A percentile compares a stretch with the other conserved stretches of the same genome.
Conservation (phyloP, 1,140 invertebrate species). For the Nylanderia fulva region DNA sequence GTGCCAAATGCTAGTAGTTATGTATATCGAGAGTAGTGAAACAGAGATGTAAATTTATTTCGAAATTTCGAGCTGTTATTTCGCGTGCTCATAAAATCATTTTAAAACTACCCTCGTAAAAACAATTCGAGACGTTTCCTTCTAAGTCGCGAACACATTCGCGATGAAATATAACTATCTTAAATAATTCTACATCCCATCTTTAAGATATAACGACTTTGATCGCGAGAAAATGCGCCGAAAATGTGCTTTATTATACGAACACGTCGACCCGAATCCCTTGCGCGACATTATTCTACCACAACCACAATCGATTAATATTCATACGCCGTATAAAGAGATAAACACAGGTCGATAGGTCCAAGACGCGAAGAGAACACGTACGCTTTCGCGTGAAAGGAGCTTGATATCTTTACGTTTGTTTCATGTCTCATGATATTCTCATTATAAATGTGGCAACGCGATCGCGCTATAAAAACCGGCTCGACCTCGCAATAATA, state of each 20-base stretch:
- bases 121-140: constrained; percentile 82
- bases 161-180: constrained; percentile 68
- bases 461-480: constrained; percentile 3
- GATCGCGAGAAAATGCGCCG: constrained; percentile 58
- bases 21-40: constrained; percentile 83
- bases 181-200: constrained; percentile 70
- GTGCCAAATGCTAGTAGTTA: constrained; percentile 84
- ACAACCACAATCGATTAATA: constrained; percentile 30
- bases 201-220: constrained; percentile 65
- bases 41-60: constrained; percentile 85
- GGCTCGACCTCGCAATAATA: constrained; percentile 33
- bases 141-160: constrained; percentile 50
- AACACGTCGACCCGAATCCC: neutral
- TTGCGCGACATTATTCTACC: constrained; percentile 9
- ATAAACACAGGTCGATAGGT: constrained; percentile 38
- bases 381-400: neutral
- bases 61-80: constrained; percentile 76
- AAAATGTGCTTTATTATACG: constrained; percentile 39
- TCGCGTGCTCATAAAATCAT: constrained; percentile 79
- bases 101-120: constrained; percentile 83
- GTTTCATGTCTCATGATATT: neutral
- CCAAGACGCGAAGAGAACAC: neutral
- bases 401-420: neutral
- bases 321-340: constrained; percentile 10
- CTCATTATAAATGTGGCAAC: neutral